Evolutionary conservation across 1,140 invertebrate genomes (phyloP).

Genomic region (Heliconius hermathena): DNA sequence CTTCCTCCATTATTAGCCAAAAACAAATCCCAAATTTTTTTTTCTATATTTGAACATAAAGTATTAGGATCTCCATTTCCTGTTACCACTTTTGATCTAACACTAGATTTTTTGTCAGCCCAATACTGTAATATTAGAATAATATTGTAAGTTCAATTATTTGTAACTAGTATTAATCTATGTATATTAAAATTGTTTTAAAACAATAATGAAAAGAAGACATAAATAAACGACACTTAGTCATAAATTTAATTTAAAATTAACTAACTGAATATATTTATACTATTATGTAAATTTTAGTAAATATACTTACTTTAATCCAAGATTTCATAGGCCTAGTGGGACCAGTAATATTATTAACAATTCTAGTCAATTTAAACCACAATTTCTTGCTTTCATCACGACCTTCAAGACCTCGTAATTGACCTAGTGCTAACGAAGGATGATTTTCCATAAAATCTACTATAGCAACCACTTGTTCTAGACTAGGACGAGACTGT

Average conservation of each 20-base stretch:
- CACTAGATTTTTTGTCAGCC: slow-evolving; percentile 75
- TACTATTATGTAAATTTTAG: too few species aligned
- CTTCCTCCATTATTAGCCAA: slow-evolving; percentile 53
- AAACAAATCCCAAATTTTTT: slow-evolving; percentile 72
- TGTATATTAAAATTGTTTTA: too few species aligned
- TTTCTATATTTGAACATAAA: slow-evolving; percentile 70
- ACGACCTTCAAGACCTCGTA: slow-evolving; percentile 67
- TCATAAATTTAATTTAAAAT: too few species aligned
- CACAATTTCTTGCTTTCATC: slow-evolving; percentile 71
- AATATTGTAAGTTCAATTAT: neutral
- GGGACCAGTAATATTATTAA: slow-evolving; percentile 66
- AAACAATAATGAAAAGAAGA: too few species aligned
- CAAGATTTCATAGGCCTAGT: slow-evolving; percentile 72
- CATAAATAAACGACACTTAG: too few species aligned
- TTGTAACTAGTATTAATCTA: too few species aligned
- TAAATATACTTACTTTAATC: slow-evolving; percentile 58
- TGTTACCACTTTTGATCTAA: slow-evolving; percentile 64
- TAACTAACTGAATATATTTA: too few species aligned
- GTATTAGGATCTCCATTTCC: slow-evolving; percentile 63
- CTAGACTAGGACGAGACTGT: slow-evolving; percentile 69
- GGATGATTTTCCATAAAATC: slow-evolving; percentile 76
- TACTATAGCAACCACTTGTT: slow-evolving; percentile 70
- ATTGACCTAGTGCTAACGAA: slow-evolving; percentile 58
- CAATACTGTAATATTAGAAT: slow-evolving; percentile 61
- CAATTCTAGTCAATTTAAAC: slow-evolving; percentile 62